Evolutionary conservation across 1,140 invertebrate species (phyloP).

Genomic region (Bombus polaris): DNA sequence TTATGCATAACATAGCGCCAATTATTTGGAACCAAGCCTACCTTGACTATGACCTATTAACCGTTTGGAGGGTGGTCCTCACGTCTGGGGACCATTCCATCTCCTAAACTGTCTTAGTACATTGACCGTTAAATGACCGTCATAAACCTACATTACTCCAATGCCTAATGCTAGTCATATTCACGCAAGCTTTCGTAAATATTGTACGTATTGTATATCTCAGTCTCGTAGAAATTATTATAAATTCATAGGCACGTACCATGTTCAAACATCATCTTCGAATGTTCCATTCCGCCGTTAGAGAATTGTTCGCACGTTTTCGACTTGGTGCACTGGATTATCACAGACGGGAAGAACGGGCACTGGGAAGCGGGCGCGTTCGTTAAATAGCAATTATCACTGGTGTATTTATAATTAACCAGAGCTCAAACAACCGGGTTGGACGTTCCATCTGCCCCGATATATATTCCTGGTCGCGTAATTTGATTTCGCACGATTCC

Average conservation of each 20-base stretch:
- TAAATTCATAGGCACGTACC: neutral
- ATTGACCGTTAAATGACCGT: too few relatives aligned
- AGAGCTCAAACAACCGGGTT: conserved; percentile 10
- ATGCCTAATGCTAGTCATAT: too few relatives aligned
- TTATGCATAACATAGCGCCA: too few relatives aligned
- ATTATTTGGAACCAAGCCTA: too few relatives aligned
- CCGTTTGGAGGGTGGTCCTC: too few relatives aligned
- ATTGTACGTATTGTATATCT: too few relatives aligned
- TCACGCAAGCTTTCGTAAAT: too few relatives aligned
- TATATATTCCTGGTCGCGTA: conserved; percentile 1
- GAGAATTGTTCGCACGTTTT: neutral
- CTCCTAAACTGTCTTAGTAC: too few relatives aligned
- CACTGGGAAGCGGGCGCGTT: neutral
- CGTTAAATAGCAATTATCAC: conserved; percentile 46
- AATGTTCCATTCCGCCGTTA: neutral
- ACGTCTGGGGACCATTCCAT: too few relatives aligned
- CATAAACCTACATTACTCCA: too few relatives aligned
- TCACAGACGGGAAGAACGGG: neutral
- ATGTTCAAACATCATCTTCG: neutral
- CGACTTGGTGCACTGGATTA: neutral
- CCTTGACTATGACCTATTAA: too few relatives aligned
- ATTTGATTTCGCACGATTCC: conserved; percentile 43
- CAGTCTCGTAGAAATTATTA: neutral
- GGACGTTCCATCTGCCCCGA: neutral
- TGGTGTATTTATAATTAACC: conserved; percentile 51